Evolutionary conservation across 2,888 invertebrate genomes (phyloP).

Genomic region (Amiota minor): DNA sequence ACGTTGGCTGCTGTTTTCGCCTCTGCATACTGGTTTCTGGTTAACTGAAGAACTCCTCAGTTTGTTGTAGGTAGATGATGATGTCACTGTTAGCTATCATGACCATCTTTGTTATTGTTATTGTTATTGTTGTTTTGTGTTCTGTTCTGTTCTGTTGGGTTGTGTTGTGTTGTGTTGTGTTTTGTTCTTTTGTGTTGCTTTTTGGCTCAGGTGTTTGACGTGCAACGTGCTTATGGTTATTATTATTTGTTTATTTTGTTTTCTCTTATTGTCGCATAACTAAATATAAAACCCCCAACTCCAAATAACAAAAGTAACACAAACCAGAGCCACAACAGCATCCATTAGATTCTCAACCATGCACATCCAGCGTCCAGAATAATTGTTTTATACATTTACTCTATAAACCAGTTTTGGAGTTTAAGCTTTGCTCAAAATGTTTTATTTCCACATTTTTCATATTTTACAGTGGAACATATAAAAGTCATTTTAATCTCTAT

Average conservation of each 20-base stretch:
- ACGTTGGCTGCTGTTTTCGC: background rate
- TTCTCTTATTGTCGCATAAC: constrained; percentile 8
- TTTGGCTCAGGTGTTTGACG: constrained; percentile 25
- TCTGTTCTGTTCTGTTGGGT: no score
- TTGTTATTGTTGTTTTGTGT: constrained; percentile 20
- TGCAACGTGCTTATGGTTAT: constrained; percentile 22
- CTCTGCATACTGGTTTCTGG: no score
- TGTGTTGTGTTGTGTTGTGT: constrained; percentile 7
- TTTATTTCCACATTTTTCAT: no score
- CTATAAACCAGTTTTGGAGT: no score
- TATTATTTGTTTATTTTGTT: constrained; percentile 24
- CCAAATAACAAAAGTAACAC: background rate
- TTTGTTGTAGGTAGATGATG: no score
- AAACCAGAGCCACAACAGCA: background rate
- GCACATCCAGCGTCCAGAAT: no score
- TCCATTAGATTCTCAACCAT: no score
- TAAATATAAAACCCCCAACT: background rate
- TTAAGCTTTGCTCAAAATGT: no score
- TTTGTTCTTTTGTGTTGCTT: no score
- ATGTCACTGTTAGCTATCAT: background rate
- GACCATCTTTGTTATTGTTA: constrained; percentile 24
- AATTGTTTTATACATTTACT: no score
- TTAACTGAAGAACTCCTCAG: no score
- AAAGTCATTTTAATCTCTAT: background rate
- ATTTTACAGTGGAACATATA: no score